Evolutionary conservation across 2,888 invertebrate species (phyloP).

Genomic region (Andrena hattorfiana): DNA sequence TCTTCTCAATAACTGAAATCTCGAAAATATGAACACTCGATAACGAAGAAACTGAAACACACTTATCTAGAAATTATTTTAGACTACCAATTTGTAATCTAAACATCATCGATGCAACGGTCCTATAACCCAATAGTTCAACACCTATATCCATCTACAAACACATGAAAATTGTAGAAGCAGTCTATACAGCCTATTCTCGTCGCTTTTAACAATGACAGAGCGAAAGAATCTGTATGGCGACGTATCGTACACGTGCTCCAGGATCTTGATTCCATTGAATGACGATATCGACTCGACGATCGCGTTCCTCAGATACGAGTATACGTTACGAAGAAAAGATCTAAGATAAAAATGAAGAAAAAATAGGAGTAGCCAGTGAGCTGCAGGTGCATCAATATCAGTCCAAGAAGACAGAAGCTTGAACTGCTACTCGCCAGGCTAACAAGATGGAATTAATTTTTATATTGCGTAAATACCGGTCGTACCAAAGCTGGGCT

Average conservation of each 20-base stretch:
- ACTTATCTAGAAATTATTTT: no score
- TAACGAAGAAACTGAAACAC: no score
- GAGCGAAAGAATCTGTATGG: not conserved
- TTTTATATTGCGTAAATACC: constrained; percentile 53
- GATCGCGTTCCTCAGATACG: not conserved
- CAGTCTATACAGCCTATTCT: not conserved
- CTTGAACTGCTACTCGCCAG: constrained; percentile 18
- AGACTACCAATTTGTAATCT: no score
- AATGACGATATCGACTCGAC: not conserved
- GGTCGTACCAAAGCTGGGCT: constrained; percentile 44
- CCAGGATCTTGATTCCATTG: not conserved
- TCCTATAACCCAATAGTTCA: no score
- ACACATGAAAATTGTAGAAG: no score
- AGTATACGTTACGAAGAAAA: not conserved
- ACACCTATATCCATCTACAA: no score
- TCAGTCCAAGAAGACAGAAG: constrained; percentile 36
- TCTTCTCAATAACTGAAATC: no score
- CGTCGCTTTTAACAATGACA: not conserved
- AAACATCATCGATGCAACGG: no score
- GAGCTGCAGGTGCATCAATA: constrained; percentile 16
- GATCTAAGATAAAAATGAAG: not conserved
- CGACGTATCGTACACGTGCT: no score
- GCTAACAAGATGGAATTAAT: constrained; percentile 54
- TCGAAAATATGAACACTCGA: no score
- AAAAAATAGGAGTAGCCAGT: not conserved